Evolutionary conservation across 2,113 vertebrate species (phyloP), one percentile per base, ranked within the genome.

Genomic region (Nanorana parkeri): DNA sequence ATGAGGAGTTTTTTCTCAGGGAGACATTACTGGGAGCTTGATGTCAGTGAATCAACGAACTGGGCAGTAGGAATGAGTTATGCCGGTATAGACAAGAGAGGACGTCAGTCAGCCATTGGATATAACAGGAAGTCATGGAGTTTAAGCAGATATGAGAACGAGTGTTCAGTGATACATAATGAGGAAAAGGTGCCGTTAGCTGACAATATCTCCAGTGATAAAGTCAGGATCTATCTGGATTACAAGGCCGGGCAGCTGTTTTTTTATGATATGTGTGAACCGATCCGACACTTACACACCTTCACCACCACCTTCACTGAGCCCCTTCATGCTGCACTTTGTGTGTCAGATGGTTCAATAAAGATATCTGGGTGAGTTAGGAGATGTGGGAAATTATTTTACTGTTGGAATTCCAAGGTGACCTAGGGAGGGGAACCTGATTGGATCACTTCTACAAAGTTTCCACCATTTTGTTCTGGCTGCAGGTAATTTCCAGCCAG

Each of bases 1-100:
- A 58, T 17, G 2, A 58, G 7, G 15, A 58, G 5, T n/a, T 74
- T 74, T 32, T 47, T 5, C 19, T 56, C 52, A 5, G 71, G 71
- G 8, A 24, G 17, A 58, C 54, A 58, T 58, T 74, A 58, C 71
- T 58, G 51, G 69, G 52, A 56, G 13, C 16, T 73, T 23, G 52
- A 73, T 17, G 52, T 20, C 69, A 55, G 26, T 32, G 6, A 58
- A 17, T 74, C 19, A 10, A 24, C 10, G 19, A 4, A 1, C 3
- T 74, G 71, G 71, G 7, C 17, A 21, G 71, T 74, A 2, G 71
- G 71, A 16, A 26, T 58, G 24, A 10, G 52, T n/a, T 74, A 74
- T 58, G 5, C 71, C 17, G n/a, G 52, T 74, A 32, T 32, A 58
- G 26, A 8, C 4, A 58, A 54, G 71, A 20, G 3, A 58, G 54